These are phyloP conservation scores for Crypturellus tataupa DNA, from an alignment of 2,797 vertebrate species.

Conservation along the genomic window DNA sequence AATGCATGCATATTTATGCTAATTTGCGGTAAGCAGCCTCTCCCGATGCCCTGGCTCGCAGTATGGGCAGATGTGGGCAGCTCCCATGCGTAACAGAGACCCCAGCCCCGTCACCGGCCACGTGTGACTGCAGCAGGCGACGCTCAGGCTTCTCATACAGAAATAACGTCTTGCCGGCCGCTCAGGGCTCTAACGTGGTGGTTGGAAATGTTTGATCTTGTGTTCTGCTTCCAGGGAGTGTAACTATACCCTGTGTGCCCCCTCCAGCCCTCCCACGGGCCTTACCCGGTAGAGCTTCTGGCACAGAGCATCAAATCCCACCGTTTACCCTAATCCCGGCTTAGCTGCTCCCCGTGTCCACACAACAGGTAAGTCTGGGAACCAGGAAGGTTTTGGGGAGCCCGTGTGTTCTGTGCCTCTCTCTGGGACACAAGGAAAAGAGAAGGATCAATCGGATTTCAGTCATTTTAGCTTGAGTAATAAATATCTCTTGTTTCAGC, in stretches of 20 bases:
- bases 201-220: neutral
- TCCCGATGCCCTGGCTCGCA: neutral
- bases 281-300: constrained; percentile 12
- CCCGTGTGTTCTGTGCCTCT: neutral
- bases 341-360: neutral
- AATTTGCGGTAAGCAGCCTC: constrained; percentile 47
- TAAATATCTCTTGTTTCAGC: neutral
- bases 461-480: neutral
- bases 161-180: neutral
- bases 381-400: neutral
- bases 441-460: neutral
- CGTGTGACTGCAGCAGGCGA: neutral
- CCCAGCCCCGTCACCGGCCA: neutral
- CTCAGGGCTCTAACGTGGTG: neutral
- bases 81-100: too few relatives aligned
- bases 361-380: neutral
- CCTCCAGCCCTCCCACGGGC: neutral
- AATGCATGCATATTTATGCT: constrained; percentile 43
- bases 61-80: neutral
- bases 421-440: neutral
- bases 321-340: neutral
- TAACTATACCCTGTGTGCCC: neutral
- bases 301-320: neutral
- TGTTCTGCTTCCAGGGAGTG: constrained; percentile 13
- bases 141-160: neutral